Conservation (phyloP, 2,113 vertebrate species). For the Neoarius graeffei region DNA sequence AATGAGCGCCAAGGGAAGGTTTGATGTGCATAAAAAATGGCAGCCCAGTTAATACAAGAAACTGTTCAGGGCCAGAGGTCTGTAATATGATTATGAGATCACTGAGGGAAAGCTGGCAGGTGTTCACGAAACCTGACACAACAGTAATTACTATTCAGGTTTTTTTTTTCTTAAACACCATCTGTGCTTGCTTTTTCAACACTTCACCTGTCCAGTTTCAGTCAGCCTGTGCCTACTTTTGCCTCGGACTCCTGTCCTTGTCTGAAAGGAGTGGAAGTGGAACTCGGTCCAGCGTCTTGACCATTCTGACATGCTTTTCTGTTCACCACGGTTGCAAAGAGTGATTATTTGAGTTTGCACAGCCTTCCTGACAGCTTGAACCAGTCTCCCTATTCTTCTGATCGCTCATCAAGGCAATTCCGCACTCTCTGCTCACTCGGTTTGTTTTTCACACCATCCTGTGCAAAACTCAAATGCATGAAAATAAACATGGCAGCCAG, state of each 20-base stretch:
- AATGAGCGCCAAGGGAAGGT: neutral
- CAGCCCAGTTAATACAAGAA: neutral
- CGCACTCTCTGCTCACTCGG: neutral
- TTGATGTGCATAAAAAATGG: neutral
- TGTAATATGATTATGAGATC: constrained; percentile 26
- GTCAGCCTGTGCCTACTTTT: neutral
- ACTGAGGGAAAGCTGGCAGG: neutral
- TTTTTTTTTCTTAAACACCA: neutral
- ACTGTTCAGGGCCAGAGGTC: constrained; percentile 4
- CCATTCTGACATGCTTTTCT: neutral
- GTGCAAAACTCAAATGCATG: neutral
- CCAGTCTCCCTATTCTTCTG: neutral
- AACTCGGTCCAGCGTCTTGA: neutral
- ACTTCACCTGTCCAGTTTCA: neutral
- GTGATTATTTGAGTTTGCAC: neutral
- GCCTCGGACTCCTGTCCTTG: neutral
- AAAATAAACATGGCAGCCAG: neutral
- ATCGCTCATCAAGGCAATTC: neutral
- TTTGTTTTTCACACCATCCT: neutral
- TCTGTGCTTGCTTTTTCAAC: neutral
- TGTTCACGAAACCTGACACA: neutral
- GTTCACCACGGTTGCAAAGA: neutral
- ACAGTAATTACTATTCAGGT: neutral
- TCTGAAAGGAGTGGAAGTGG: neutral
- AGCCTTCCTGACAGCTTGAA: neutral